Base-by-base conservation (phyloP, 2,113 vertebrate genomes). In the Chauna torquata region DNA sequence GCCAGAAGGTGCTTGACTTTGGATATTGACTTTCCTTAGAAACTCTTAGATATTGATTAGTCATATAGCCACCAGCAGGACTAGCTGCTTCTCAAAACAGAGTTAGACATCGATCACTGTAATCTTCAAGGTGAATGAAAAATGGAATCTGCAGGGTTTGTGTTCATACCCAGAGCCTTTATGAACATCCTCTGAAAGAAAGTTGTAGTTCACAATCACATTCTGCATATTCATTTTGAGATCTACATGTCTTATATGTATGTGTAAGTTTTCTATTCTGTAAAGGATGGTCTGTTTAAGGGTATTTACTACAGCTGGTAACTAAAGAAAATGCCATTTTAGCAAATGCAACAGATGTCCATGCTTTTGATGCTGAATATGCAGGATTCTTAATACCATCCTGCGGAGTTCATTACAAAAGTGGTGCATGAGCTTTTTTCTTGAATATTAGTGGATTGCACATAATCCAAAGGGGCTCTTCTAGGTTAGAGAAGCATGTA, bases 1-100 rank as follows among this genome's bases (percentile, higher is more conserved):
- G 8, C 40, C 58, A 61, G 32, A 82, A 74, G 81, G 30, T 83
- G 17, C 45, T 84, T 91, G 50, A 64, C 19, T 79, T 77, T 25
- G 18, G 45, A 50, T 94, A 81, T 85, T 90, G 93, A 69, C 92
- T 94, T 93, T 92, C 55, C 34, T 68, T 81, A 90, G 55, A 68
- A 88, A 64, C 65, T 5, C 5, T 50, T 55, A 28, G 49, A 18
- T 92, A 80, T 86, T 59, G 76, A 93, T 96, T 90, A 66, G 27
- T 15, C 28, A 54, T 52, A 22, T 18, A 91, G 57, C 36, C n/a
- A 47, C 52, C 2, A 11, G 49, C 34, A 90, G 8, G 2, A 62
- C 8, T 50, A 30, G 8, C 20, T 83, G 20, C 30, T 94, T 78
- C 64, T 75, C 88, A 66, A 61, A 95, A 38, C 34, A n/a, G 30